Base-by-base conservation (phyloP, 2,113 vertebrate species). In the Chloropsis cyanopogon region DNA sequence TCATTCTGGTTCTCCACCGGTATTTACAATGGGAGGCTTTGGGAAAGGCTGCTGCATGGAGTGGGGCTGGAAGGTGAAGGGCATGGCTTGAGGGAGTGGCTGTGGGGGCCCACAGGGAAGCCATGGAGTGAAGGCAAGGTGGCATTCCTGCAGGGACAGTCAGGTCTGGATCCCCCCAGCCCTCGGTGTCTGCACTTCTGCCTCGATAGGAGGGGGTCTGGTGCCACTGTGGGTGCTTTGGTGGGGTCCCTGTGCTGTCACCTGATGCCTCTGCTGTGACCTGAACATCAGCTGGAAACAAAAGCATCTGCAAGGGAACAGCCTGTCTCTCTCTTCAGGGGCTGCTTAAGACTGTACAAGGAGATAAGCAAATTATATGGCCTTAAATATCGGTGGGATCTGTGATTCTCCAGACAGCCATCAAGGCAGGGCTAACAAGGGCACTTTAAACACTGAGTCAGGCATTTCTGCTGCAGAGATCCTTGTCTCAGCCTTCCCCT, bases 351-450 rank as follows among this genome's bases (percentile, higher is more conserved):
- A 73, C 85, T 80, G 65, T 61, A 59, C 78, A 69, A 84, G 95
- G 85, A 96, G 95, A 94, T 90, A 90, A 95, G 92, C 88, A 92
- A 94, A 94, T 96, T 82, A 82, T 80, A 54, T 80, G 88, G 95
- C 92, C 93, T 70, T 90, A 91, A 94, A 85, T 93, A 92, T 95
- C 88, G 26, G 80, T 86, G 86, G 90, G 90, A 93, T 95, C 84
- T 86, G 78, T 57, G 92, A 77, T 73, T 87, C 94, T 96, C 84
- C 13, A 93, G 95, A 66, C 94, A 95, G 82, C 93, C 85, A 86
- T 92, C 39, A 72, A 61, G 71, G 88, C 71, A 77, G 85, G 85
- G 90, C 94, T 96, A 95, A 88, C 95, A 91, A 88, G 94, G 95
- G 85, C 90, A 86, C 90, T 94, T 95, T 44, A 94, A 93, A 83